Conservation (phyloP, 2,888 invertebrate genomes). For the Taenaris catops region DNA sequence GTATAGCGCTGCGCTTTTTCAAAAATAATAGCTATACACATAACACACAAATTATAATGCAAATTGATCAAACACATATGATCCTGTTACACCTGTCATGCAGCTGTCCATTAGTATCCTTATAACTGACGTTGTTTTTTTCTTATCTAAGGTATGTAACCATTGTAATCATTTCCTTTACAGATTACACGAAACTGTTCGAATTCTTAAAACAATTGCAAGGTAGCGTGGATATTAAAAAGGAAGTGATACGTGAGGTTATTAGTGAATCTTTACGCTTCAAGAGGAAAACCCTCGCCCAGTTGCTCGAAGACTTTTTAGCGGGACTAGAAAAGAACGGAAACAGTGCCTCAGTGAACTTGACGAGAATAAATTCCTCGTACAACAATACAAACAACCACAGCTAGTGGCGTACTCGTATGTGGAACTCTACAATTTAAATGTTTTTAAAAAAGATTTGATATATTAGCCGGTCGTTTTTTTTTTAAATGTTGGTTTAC, state of each 20-base stretch:
- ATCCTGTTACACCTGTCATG: too few species aligned
- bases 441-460: too few species aligned
- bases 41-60: too few species aligned
- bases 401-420: constrained; percentile 57
- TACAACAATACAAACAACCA: constrained; percentile 55
- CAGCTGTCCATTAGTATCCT: too few species aligned
- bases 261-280: constrained; percentile 89
- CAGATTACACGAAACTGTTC: constrained; percentile 86
- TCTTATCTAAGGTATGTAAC: too few species aligned
- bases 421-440: too few species aligned
- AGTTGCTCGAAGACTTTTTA: constrained; percentile 83
- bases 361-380: constrained; percentile 52
- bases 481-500: too few species aligned
- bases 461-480: too few species aligned
- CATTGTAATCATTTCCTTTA: constrained; percentile 4
- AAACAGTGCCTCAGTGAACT: constrained; percentile 60
- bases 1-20: too few species aligned
- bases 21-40: too few species aligned
- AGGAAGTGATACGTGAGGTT: constrained; percentile 84
- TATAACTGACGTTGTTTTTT: too few species aligned
- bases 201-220: constrained; percentile 84
- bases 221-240: constrained; percentile 84
- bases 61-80: too few species aligned
- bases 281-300: constrained; percentile 86
- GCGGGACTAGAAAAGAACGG: constrained; percentile 72